These are phyloP conservation scores for Argynnis bischoffii DNA, from an alignment of 2,888 invertebrate genomes.

Conservation along the genomic window DNA sequence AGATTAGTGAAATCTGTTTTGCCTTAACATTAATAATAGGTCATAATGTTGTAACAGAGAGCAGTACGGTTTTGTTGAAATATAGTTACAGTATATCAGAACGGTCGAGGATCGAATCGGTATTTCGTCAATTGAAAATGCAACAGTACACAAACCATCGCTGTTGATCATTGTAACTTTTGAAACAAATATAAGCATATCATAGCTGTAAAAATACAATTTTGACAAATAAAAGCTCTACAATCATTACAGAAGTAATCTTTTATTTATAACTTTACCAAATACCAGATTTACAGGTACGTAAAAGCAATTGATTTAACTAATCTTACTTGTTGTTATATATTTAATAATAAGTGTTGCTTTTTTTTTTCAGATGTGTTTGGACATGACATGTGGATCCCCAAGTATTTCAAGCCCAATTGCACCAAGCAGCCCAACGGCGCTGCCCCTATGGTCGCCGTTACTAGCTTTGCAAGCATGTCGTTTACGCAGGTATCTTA, in stretches of 20 bases:
- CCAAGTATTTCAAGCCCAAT: conserved; percentile 61
- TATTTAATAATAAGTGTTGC: not conserved
- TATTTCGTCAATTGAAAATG: conserved; percentile 75
- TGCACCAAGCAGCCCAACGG: conserved; percentile 64
- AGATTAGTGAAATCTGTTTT: conserved; percentile 80
- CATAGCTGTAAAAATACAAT: conserved; percentile 94
- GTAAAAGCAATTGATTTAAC: conserved; percentile 36
- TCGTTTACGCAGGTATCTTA: conserved; percentile 74
- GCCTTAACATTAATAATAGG: conserved; percentile 79
- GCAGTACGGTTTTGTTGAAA: conserved; percentile 75
- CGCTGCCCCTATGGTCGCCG: conserved; percentile 75
- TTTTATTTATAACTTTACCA: conserved; percentile 52
- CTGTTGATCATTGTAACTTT: conserved; percentile 84
- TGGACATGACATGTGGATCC: conserved; percentile 71
- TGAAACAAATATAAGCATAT: conserved; percentile 93
- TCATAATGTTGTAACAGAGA: conserved; percentile 74
- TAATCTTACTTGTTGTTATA: not conserved
- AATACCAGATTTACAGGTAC: conserved; percentile 43
- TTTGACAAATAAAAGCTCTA: conserved; percentile 91
- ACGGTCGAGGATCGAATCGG: conserved; percentile 66
- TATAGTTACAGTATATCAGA: conserved; percentile 70
- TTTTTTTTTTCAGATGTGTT: conserved; percentile 66
- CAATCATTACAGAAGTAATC: conserved; percentile 76
- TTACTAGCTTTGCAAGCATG: conserved; percentile 75
- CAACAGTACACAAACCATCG: conserved; percentile 75